Evolutionary conservation across 2,113 vertebrate species (phyloP).

Genomic region (Loxodonta africana): DNA sequence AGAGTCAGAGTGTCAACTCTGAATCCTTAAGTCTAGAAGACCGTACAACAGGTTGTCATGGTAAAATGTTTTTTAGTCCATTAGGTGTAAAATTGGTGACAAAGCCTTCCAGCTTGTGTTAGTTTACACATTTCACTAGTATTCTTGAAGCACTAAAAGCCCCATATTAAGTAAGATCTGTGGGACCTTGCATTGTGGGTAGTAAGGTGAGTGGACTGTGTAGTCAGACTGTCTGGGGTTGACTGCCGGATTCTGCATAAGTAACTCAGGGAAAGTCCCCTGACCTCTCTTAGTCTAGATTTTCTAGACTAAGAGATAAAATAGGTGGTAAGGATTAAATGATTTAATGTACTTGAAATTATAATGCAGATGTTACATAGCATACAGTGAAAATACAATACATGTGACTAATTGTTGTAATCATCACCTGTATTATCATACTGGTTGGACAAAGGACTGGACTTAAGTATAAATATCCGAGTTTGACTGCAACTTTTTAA

Average conservation of each 20-base stretch:
- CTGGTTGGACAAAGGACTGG: not conserved
- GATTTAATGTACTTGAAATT: not conserved
- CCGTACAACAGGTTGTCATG: not conserved
- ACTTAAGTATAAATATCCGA: not conserved
- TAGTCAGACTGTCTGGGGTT: too few species aligned
- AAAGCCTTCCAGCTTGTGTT: not conserved
- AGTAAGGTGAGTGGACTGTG: rapidly evolving
- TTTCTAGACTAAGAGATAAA: not conserved
- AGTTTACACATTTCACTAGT: not conserved
- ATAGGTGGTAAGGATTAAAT: not conserved
- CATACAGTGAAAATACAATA: not conserved
- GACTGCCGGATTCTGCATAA: not conserved
- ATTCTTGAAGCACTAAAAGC: not conserved
- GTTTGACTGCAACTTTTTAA: not conserved
- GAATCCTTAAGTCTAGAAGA: not conserved
- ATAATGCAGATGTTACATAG: not conserved
- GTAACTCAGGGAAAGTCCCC: not conserved
- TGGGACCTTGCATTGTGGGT: too few species aligned
- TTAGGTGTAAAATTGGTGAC: not conserved
- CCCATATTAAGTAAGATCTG: not conserved
- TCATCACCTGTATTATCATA: not conserved
- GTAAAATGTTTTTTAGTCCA: not conserved
- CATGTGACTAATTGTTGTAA: rapidly evolving
- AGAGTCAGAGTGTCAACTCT: not conserved
- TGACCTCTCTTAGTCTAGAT: not conserved